Conservation (phyloP, 2,888 invertebrate species). For the Pardosa pseudoannulata region DNA sequence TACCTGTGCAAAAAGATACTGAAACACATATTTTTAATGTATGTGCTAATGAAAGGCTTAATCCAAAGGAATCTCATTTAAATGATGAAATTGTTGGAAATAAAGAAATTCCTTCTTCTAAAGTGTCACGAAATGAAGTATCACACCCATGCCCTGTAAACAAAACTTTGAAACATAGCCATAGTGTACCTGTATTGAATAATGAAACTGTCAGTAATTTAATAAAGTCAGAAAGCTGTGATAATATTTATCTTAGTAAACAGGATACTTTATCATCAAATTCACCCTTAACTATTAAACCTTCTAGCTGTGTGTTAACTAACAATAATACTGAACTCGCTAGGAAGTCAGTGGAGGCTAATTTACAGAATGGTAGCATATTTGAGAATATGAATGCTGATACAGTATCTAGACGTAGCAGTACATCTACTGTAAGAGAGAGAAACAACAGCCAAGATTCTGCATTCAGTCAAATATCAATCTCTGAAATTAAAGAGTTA, state of each 20-base stretch:
- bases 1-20: background rate
- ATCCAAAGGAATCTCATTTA: background rate
- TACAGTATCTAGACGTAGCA: slow-evolving; percentile 23
- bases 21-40: background rate
- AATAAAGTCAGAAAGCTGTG: background rate
- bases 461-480: slow-evolving; percentile 46
- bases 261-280: background rate
- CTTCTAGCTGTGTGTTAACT: background rate
- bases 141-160: background rate
- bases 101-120: background rate
- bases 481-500: slow-evolving; percentile 34
- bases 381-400: background rate
- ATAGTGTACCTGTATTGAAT: slow-evolving; percentile 28
- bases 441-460: slow-evolving; percentile 42
- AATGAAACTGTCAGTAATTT: background rate
- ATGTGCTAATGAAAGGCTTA: background rate
- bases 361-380: background rate
- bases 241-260: background rate
- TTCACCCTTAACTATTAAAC: background rate
- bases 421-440: slow-evolving; percentile 46
- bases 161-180: slow-evolving; percentile 12
- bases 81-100: background rate
- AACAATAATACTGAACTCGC: background rate
- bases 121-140: background rate
- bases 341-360: background rate